Base-by-base conservation (phyloP, 2,113 vertebrate genomes). In the Toxotes chatareus region DNA sequence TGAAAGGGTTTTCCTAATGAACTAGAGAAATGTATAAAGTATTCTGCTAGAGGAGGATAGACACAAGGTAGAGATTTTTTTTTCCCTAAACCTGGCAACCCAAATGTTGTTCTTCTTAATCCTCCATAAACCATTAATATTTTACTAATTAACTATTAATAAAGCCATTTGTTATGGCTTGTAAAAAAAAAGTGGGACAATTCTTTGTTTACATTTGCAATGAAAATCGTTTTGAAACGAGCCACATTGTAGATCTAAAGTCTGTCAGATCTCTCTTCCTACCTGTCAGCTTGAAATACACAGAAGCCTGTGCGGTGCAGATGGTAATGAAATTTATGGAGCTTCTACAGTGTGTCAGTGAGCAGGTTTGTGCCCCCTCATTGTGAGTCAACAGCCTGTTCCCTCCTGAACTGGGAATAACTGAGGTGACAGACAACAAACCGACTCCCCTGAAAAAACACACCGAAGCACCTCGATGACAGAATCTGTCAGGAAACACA, bases 351-450 rank as follows among this genome's bases (percentile, higher is more conserved):
- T 53, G 61, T 78, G 61, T 23, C 75, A 73, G 61, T 65, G 32
- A 69, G 64, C 61, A 32, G 57, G 55, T 78, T 82, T 72, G 47
- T 80, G n/a, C 32, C 47, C 59, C 31, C 70, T 64, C 76, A 61
- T 55, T 89, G 69, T 81, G 76, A 88, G 76, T 83, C 80, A 80
- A 53, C 57, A 80, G 68, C 80, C 44, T 53, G 47, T 64, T 72
- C 49, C 47, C 61, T 71, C 27, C 77, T 70, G 62, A 86, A 68
- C 75, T 36, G 76, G 63, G 70, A 88, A 82, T 38, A 77, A 66
- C 34, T 16, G 23, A 71, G 66, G 82, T 85, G 87, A 91, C 86
- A 89, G 80, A 70, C 51, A 83, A 88, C 81, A 86, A 51, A 61
- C 66, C 3, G 57, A 73, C 16, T 61, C n/a, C 65, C 23, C 31